These are phyloP conservation scores for Terrapene triunguis DNA, from an alignment of 2,113 vertebrate species.

Conservation along the genomic window DNA sequence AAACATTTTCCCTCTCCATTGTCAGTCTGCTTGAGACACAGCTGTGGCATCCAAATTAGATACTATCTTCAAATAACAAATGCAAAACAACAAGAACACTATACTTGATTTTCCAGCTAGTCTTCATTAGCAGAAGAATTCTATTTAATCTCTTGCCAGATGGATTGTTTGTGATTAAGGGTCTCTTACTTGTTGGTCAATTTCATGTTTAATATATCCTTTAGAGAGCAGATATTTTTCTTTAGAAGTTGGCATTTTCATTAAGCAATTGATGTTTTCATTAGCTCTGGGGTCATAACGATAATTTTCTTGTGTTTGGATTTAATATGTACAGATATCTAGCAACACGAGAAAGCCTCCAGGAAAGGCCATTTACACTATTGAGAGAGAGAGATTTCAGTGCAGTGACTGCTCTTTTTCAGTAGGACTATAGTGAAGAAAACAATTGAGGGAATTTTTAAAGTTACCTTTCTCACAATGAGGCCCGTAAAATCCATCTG, in stretches of 20 bases:
- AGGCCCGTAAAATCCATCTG: slow-evolving; percentile 89
- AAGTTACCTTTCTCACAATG: slow-evolving; percentile 92
- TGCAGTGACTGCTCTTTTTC: neutral
- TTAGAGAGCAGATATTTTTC: slow-evolving; percentile 35
- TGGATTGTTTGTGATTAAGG: slow-evolving; percentile 23
- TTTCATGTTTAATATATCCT: slow-evolving; percentile 14
- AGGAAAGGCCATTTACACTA: slow-evolving; percentile 26
- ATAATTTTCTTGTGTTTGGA: slow-evolving; percentile 1
- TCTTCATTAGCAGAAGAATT: slow-evolving; percentile 58
- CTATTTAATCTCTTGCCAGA: slow-evolving; percentile 56
- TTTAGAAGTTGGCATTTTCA: neutral
- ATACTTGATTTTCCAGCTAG: slow-evolving; percentile 36
- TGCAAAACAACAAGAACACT: neutral
- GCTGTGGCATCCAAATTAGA: neutral
- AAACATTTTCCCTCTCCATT: neutral
- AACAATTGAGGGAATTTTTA: neutral
- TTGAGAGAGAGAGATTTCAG: neutral
- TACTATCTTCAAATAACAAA: slow-evolving; percentile 41
- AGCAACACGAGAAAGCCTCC: slow-evolving; percentile 27
- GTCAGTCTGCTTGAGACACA: slow-evolving; percentile 11
- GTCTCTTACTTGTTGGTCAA: neutral
- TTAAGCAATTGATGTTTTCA: slow-evolving; percentile 18
- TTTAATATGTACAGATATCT: neutral
- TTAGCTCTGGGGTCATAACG: neutral
- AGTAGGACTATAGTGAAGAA: neutral